Conservation (phyloP, 2,113 vertebrate genomes). For the Romanogobio albipinnatus region DNA sequence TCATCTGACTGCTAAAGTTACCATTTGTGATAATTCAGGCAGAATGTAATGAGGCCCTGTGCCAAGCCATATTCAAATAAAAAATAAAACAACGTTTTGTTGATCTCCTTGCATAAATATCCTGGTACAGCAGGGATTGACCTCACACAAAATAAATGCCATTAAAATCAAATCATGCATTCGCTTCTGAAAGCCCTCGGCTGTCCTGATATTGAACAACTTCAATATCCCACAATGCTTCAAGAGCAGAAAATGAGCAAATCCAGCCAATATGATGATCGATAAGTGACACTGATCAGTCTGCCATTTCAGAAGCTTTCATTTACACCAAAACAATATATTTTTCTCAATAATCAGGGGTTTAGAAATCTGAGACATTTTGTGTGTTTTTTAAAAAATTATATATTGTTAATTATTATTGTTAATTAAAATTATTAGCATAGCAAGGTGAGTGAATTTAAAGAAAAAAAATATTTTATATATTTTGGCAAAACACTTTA, state of each 20-base stretch:
- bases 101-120: slow-evolving; percentile 67
- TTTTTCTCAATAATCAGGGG: not conserved
- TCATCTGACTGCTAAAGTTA: slow-evolving; percentile 45
- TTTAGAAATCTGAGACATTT: not conserved
- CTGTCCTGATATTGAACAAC: slow-evolving; percentile 16
- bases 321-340: not conserved
- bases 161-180: slow-evolving; percentile 64
- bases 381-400: too few species aligned
- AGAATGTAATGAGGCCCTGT: slow-evolving; percentile 62
- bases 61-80: slow-evolving; percentile 53
- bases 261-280: not conserved
- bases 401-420: not conserved
- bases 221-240: slow-evolving; percentile 1
- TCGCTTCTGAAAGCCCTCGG: slow-evolving; percentile 58
- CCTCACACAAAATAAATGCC: slow-evolving; percentile 54
- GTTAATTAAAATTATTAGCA: not conserved
- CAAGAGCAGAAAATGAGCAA: not conserved
- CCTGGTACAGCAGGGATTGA: not conserved
- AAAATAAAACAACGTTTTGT: slow-evolving; percentile 51
- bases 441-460: not conserved
- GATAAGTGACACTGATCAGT: not conserved
- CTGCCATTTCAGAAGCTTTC: not conserved
- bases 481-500: not conserved
- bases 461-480: not conserved
- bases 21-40: slow-evolving; percentile 43